Percentiles rank a stretch among this genome's conserved stretches.
Conservation (phyloP, 2,113 vertebrate species). For the Pao palembangensis region DNA sequence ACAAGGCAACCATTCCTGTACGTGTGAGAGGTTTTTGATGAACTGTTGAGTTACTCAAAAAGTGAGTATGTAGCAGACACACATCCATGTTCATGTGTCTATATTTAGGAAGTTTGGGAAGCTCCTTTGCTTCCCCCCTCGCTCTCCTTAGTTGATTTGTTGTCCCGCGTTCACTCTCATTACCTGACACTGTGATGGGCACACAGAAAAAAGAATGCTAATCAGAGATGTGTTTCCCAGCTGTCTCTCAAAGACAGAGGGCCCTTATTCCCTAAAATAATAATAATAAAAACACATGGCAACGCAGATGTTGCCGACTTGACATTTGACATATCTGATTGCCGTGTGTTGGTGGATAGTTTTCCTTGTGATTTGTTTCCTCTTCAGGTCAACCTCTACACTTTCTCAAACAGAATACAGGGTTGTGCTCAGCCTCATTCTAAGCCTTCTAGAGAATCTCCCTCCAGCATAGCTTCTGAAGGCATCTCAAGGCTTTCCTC, state of each 20-base stretch:
- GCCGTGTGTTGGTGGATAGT: slow-evolving; percentile 43
- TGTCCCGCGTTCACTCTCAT: slow-evolving; percentile 2
- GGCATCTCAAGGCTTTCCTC: slow-evolving; percentile 83
- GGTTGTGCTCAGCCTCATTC: slow-evolving; percentile 44
- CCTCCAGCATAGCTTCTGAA: slow-evolving; percentile 48
- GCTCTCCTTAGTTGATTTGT: slow-evolving; percentile 34
- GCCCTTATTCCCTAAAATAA: slow-evolving; percentile 65
- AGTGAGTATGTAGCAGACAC: too few relatives aligned
- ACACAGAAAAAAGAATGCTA: slow-evolving; percentile 54
- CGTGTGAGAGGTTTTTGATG: slow-evolving; percentile 16
- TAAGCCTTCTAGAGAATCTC: slow-evolving; percentile 64
- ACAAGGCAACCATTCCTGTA: slow-evolving; percentile 13
- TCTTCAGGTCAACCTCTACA: slow-evolving; percentile 38
- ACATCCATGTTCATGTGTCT: too few relatives aligned
- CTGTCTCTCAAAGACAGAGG: slow-evolving; percentile 70
- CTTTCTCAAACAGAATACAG: slow-evolving; percentile 61
- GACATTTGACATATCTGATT: slow-evolving; percentile 70
- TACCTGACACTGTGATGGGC: slow-evolving; percentile 27
- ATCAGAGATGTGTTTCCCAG: slow-evolving; percentile 72
- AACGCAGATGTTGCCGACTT: slow-evolving; percentile 40
- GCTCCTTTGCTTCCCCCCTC: not conserved
- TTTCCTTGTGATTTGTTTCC: slow-evolving; percentile 56
- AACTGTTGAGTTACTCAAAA: not conserved
- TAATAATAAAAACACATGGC: slow-evolving; percentile 38
- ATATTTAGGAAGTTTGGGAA: not conserved